These are phyloP conservation scores for Macaria notata DNA, from an alignment of 2,888 invertebrate genomes.

Conservation along the genomic window DNA sequence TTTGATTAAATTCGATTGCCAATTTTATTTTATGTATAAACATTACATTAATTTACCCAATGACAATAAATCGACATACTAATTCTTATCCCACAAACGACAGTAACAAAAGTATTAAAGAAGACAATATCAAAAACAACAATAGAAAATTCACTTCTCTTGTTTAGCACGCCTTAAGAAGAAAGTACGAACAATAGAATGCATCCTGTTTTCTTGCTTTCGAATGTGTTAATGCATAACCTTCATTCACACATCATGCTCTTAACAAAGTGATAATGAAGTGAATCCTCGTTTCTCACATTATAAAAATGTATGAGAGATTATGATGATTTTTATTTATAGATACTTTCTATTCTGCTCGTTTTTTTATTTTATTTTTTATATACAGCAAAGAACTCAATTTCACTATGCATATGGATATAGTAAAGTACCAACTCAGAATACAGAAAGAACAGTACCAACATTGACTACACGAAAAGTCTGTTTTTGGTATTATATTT, in stretches of 20 bases:
- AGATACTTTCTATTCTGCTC: not conserved
- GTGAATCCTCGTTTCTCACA: constrained; percentile 29
- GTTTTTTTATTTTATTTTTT: not conserved
- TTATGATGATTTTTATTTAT: not conserved
- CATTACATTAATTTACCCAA: too few relatives aligned
- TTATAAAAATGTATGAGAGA: constrained; percentile 17
- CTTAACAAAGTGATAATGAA: constrained; percentile 33
- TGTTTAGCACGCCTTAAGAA: constrained; percentile 24
- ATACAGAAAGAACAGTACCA: too few relatives aligned
- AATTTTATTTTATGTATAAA: too few relatives aligned
- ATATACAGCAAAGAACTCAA: too few relatives aligned
- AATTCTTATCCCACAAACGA: too few relatives aligned
- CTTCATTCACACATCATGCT: constrained; percentile 27
- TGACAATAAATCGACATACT: too few relatives aligned
- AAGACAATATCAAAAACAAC: constrained; percentile 5
- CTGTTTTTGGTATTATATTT: too few relatives aligned
- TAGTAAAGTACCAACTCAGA: too few relatives aligned
- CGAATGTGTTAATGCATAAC: constrained; percentile 31
- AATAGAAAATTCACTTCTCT: constrained; percentile 17
- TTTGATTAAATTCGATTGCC: too few relatives aligned
- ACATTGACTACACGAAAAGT: too few relatives aligned
- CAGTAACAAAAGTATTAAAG: too few relatives aligned
- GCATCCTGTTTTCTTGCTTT: constrained; percentile 28
- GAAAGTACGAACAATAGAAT: constrained; percentile 26
- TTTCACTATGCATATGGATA: too few relatives aligned